Percentiles rank a stretch among this genome's conserved stretches.
phyloP scores from a whole-genome alignment of 2,797 vertebrate species.

The Paedocypris micromegethes region DNA sequence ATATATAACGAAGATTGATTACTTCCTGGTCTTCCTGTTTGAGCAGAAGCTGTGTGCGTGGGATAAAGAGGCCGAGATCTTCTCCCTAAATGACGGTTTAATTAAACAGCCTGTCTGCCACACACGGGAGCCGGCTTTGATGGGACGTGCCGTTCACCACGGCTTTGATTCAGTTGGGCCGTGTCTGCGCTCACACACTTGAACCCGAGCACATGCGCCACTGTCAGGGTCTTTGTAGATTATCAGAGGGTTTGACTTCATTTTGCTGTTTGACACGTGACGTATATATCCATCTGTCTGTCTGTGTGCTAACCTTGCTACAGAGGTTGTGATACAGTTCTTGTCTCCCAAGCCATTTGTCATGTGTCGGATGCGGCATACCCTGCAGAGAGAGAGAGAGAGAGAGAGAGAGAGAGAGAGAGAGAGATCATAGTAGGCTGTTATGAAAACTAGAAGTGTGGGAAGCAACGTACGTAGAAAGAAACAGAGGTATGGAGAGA shows the following conservation, averaged over 20 bases:
- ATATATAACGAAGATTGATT: constrained; percentile 28
- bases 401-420: constrained; percentile 28
- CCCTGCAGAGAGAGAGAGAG: constrained; percentile 51
- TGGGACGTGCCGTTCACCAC: constrained; percentile 43
- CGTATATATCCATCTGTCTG: background rate
- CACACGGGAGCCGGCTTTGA: constrained; percentile 44
- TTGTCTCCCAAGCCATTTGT: constrained; percentile 58
- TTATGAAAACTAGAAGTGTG: no score
- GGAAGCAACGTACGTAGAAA: no score
- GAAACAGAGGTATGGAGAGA: no score
- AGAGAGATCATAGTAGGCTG: constrained; percentile 4
- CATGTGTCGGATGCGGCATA: constrained; percentile 61
- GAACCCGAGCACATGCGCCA: constrained; percentile 40
- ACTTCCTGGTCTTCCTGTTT: constrained; percentile 22
- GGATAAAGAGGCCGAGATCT: constrained; percentile 28
- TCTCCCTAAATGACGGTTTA: constrained; percentile 45
- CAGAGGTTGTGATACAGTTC: constrained; percentile 36
- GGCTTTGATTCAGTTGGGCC: constrained; percentile 24
- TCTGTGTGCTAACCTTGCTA: constrained; percentile 51
- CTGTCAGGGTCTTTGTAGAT: constrained; percentile 55
- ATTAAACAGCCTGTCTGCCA: constrained; percentile 50
- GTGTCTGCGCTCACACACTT: constrained; percentile 1
- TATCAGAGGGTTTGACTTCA: constrained; percentile 6
- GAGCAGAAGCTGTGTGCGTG: constrained; percentile 21
- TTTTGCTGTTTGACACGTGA: constrained; percentile 32